A percentile compares a stretch with the other conserved stretches of the same genome.
Conservation (phyloP, 2,888 invertebrate genomes). For the Ophion costatus region DNA sequence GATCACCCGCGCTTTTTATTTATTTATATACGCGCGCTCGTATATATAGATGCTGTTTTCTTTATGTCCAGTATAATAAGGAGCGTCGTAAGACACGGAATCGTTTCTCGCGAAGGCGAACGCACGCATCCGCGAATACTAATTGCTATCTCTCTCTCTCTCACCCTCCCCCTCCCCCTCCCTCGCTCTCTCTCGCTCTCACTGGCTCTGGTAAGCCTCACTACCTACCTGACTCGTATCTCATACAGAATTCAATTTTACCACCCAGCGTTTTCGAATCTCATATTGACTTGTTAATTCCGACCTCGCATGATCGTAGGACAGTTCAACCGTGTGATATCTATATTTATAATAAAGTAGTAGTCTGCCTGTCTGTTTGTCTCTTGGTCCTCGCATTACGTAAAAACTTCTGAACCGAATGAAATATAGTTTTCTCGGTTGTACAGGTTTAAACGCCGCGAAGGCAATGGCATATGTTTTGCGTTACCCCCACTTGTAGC, state of each 20-base stretch:
- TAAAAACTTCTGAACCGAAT: too few relatives aligned
- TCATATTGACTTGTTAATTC: slow-evolving; percentile 64
- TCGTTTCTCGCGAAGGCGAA: slow-evolving; percentile 34
- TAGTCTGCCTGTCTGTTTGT: too few relatives aligned
- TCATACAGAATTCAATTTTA: neutral
- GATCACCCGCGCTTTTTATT: slow-evolving; percentile 51
- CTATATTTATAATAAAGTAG: too few relatives aligned
- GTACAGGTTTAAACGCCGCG: too few relatives aligned
- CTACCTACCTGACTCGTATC: too few relatives aligned
- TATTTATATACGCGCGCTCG: neutral
- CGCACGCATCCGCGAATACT: slow-evolving; percentile 64
- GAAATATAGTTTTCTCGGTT: too few relatives aligned
- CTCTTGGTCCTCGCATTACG: too few relatives aligned
- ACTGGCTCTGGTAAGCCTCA: too few relatives aligned
- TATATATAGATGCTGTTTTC: neutral
- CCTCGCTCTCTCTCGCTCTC: slow-evolving; percentile 7
- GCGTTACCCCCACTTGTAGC: too few relatives aligned
- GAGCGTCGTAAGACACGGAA: slow-evolving; percentile 40
- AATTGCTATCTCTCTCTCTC: slow-evolving; percentile 42
- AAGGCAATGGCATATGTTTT: too few relatives aligned
- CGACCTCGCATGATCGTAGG: slow-evolving; percentile 76
- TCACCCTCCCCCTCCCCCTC: slow-evolving; percentile 17
- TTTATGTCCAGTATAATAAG: slow-evolving; percentile 42
- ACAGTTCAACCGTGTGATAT: slow-evolving; percentile 82
- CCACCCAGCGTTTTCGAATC: slow-evolving; percentile 42